Percentiles rank a stretch among this genome's conserved stretches.
These are phyloP conservation scores for Chymomyza caudatula DNA, from an alignment of 2,888 invertebrate species.

Conservation along the genomic window DNA sequence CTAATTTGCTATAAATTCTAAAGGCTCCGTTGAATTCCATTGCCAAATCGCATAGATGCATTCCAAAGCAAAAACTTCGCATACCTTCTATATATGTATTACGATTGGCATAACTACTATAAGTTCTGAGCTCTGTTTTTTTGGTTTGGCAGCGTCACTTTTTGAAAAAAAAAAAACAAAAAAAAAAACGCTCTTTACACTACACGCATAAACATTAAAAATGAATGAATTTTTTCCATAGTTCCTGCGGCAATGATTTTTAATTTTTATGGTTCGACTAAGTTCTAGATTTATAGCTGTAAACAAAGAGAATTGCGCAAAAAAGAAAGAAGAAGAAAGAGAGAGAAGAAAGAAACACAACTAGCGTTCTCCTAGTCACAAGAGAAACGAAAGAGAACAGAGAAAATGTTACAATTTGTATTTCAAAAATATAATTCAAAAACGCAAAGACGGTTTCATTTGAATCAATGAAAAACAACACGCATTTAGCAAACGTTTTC, in stretches of 20 bases:
- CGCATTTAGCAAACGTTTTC: conserved; percentile 26
- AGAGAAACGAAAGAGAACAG: conserved; percentile 2
- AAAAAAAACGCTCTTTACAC: not conserved
- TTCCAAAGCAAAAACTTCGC: too few species aligned
- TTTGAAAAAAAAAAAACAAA: conserved; percentile 1
- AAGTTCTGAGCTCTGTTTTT: too few species aligned
- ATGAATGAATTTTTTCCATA: not conserved
- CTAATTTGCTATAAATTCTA: too few species aligned
- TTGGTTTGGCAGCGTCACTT: conserved; percentile 10
- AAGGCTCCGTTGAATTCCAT: too few species aligned
- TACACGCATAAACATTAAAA: not conserved
- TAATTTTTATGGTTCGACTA: too few species aligned
- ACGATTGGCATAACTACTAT: too few species aligned
- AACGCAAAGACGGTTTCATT: not conserved
- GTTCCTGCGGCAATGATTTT: not conserved
- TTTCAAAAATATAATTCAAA: not conserved
- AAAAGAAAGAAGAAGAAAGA: not conserved
- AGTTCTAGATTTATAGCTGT: too few species aligned
- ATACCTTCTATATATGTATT: too few species aligned
- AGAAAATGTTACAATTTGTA: conserved; percentile 17
- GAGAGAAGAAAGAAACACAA: not conserved
- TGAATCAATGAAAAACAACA: conserved; percentile 1
- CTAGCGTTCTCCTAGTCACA: conserved; percentile 26
- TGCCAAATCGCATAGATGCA: too few species aligned
- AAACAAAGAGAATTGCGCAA: too few species aligned